phyloP scores from a whole-genome alignment of 1,140 invertebrate genomes.

The Trichonephila clavata region DNA sequence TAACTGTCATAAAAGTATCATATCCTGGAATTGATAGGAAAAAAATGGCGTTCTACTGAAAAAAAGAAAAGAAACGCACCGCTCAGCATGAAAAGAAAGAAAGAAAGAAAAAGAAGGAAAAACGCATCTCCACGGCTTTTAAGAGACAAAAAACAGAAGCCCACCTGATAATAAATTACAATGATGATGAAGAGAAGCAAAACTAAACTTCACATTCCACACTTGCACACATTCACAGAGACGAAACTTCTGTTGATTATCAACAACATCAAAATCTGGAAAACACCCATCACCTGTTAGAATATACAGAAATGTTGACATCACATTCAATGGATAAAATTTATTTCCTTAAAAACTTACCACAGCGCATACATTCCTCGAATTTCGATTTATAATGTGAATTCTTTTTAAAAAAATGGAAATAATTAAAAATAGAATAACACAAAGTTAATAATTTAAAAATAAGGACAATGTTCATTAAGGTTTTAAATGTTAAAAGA shows the following conservation, averaged over 20 bases:
- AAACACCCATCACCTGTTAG: conserved; percentile 70
- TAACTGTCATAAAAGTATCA: not conserved
- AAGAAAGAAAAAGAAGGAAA: conserved; percentile 11
- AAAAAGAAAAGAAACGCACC: not conserved
- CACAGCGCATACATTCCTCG: not conserved
- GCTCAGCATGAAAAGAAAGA: not conserved
- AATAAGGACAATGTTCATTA: too few relatives aligned
- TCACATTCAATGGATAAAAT: not conserved
- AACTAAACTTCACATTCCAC: conserved; percentile 59
- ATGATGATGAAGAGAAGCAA: conserved; percentile 61
- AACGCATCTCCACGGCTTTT: conserved; percentile 14
- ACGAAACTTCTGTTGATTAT: conserved; percentile 50
- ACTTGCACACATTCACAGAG: conserved; percentile 66
- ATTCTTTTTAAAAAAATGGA: too few relatives aligned
- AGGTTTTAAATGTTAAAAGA: too few relatives aligned
- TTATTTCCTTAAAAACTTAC: not conserved
- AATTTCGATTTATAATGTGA: too few relatives aligned
- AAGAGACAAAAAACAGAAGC: conserved; percentile 32
- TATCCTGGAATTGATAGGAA: not conserved
- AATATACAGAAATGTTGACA: conserved; percentile 43
- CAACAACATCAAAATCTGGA: conserved; percentile 59
- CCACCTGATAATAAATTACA: conserved; percentile 72
- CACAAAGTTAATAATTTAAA: too few relatives aligned
- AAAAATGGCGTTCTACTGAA: not conserved
- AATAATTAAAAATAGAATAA: too few relatives aligned